Evolutionary conservation across 2,113 vertebrate genomes (phyloP).

Genomic region (Pseudonaja textilis): DNA sequence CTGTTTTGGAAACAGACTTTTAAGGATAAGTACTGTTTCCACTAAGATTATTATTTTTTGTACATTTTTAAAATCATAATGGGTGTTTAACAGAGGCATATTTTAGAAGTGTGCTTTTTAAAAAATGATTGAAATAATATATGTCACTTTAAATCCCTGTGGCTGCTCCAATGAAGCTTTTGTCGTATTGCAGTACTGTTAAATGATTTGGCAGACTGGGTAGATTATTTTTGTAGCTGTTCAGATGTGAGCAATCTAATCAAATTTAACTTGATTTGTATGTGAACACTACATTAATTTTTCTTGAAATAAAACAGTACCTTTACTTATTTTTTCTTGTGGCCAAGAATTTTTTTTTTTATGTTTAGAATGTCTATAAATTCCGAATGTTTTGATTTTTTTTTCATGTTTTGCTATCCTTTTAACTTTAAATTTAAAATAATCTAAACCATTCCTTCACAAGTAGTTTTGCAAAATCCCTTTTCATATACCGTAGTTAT

Average conservation of each 20-base stretch:
- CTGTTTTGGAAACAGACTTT: constrained; percentile 67
- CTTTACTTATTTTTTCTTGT: constrained; percentile 53
- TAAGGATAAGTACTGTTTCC: constrained; percentile 78
- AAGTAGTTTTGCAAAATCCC: not conserved
- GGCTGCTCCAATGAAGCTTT: constrained; percentile 71
- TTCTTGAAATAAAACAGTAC: constrained; percentile 52
- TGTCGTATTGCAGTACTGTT: constrained; percentile 47
- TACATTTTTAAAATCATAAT: constrained; percentile 67
- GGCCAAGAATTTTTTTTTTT: constrained; percentile 7
- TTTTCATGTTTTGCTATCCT: not conserved
- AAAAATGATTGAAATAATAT: constrained; percentile 70
- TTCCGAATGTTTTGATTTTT: not conserved
- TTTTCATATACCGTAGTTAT: no score
- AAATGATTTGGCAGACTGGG: constrained; percentile 41
- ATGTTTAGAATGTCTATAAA: not conserved
- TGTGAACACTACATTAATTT: constrained; percentile 34
- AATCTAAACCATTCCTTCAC: not conserved
- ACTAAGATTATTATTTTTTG: constrained; percentile 66
- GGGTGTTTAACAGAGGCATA: constrained; percentile 69
- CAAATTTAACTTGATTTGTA: constrained; percentile 53
- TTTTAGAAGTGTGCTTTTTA: constrained; percentile 79
- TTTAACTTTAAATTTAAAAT: not conserved
- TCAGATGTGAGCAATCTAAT: constrained; percentile 50
- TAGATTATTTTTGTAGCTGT: constrained; percentile 60
- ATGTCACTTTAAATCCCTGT: constrained; percentile 75